A percentile compares a stretch with the other conserved stretches of the same genome.
These are phyloP conservation scores for Drosophila bunnanda DNA, from an alignment of 2,888 invertebrate genomes.

Conservation along the genomic window DNA sequence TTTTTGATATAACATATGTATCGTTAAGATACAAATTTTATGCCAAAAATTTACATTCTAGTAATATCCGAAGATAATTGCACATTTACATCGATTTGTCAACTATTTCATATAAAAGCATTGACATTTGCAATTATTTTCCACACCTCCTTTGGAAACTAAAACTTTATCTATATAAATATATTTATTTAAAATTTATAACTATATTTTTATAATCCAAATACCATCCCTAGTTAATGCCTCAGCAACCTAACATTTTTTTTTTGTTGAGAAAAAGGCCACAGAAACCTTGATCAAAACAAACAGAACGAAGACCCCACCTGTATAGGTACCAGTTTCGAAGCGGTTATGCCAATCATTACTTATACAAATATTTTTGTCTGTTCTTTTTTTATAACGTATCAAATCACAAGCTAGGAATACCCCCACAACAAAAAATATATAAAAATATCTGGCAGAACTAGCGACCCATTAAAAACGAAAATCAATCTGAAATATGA, in stretches of 20 bases:
- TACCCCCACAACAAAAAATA: constrained; percentile 14
- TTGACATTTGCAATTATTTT: neutral
- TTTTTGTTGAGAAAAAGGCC: constrained; percentile 15
- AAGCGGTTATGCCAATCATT: constrained; percentile 44
- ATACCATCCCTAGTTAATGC: constrained; percentile 8
- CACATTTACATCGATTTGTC: too few relatives aligned
- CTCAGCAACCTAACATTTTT: constrained; percentile 33
- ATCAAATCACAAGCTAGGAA: constrained; percentile 42
- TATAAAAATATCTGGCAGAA: constrained; percentile 44
- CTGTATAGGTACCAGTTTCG: constrained; percentile 35
- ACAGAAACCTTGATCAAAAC: constrained; percentile 42
- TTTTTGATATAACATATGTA: too few relatives aligned
- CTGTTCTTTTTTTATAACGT: constrained; percentile 30
- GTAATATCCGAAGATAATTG: too few relatives aligned
- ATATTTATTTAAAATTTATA: neutral
- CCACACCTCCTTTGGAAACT: too few relatives aligned
- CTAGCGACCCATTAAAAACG: constrained; percentile 54
- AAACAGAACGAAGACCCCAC: constrained; percentile 40
- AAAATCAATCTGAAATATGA: constrained; percentile 42
- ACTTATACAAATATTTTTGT: constrained; percentile 22
- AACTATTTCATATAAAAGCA: too few relatives aligned
- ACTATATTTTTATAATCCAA: neutral
- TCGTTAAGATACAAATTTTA: too few relatives aligned
- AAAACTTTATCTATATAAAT: too few relatives aligned
- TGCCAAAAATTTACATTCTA: too few relatives aligned